Base-by-base conservation (phyloP, 2,797 vertebrate genomes). In the Pangasius mekongensis region DNA sequence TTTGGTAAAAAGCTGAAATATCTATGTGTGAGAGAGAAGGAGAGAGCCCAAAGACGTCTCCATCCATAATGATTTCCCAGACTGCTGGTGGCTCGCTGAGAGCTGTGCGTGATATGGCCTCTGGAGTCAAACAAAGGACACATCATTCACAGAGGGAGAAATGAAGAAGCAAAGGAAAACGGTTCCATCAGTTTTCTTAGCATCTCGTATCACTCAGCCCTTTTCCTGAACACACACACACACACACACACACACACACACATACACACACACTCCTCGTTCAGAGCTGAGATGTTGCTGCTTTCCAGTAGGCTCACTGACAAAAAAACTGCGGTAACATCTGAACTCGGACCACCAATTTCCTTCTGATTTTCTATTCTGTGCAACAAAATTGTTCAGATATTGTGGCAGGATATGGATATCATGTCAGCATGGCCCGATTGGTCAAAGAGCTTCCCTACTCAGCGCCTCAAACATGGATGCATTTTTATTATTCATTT, bases 101-200 rank as follows among this genome's bases (percentile, higher is more conserved):
- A 83, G 74, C 86, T 86, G 86, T 85, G 84, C 85, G 80, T 73
- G 84, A 86, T 84, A 71, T 69, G 86, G 89, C 88, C 82, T 78
- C 89, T 83, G 58, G 71, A 89, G 87, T 89, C 88, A 87, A 87
- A 83, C 84, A 83, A 80, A 89, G 83, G 88, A 88, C 86, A 87
- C 90, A 77, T 90, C 89, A 91, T 90, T 89, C 88, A 90, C 85
- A 87, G 84, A 87, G 56, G 71, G 5, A 88, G 86, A 83, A 89
- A 88, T 87, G 88, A 89, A 87, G 74, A 66, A 36, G 85, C 56
- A 88, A 76, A 91, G 71, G 76, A 89, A 90, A 88, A 83, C 49
- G 49, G 56, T 43, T 88, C 83, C 84, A 77, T 88, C 66, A 66
- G 84, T 84, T 82, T 87, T 81, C 86, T 87, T 85, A 90, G 87